These are phyloP conservation scores for Sphaerophoria taeniata DNA, from an alignment of 2,888 invertebrate species.

Conservation along the genomic window DNA sequence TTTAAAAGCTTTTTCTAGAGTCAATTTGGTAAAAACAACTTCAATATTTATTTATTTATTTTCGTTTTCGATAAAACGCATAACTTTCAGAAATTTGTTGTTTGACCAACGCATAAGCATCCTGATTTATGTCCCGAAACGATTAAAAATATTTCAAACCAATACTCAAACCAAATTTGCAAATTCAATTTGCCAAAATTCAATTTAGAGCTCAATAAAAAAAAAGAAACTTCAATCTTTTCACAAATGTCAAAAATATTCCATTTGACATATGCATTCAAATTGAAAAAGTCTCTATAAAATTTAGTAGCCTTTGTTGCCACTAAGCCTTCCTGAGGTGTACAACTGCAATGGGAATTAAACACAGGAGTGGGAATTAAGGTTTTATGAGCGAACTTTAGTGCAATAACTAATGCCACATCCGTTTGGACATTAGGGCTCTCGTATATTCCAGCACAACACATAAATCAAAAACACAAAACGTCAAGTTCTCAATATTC, in stretches of 20 bases:
- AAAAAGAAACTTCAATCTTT: no score
- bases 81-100: no score
- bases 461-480: constrained; percentile 48
- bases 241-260: constrained; percentile 29
- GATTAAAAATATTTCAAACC: no score
- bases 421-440: constrained; percentile 39
- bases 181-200: no score
- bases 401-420: constrained; percentile 64
- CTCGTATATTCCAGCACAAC: background rate
- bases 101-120: no score
- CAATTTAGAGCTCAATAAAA: no score
- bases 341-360: background rate
- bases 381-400: constrained; percentile 17
- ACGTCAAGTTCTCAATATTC: constrained; percentile 45
- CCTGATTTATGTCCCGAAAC: no score
- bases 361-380: background rate
- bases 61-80: no score
- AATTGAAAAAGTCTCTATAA: constrained; percentile 11
- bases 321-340: background rate
- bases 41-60: no score
- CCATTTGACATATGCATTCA: constrained; percentile 5
- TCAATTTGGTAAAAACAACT: no score
- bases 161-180: no score
- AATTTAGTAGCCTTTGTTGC: constrained; percentile 46
- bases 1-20: no score